These are phyloP conservation scores for Trachemys scripta DNA, from an alignment of 2,113 vertebrate genomes.

Conservation along the genomic window DNA sequence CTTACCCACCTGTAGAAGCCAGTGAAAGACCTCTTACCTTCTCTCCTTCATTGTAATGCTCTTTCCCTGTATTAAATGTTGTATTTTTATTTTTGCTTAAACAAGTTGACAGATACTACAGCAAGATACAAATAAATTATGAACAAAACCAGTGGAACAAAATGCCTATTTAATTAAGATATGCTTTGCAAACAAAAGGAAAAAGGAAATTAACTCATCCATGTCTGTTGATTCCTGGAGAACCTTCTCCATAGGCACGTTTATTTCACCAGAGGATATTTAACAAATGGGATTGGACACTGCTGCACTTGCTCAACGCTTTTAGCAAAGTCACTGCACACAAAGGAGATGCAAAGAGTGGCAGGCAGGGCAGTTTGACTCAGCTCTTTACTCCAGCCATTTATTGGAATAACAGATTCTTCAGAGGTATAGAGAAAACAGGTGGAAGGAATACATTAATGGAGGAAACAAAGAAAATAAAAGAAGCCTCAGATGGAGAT, in stretches of 20 bases:
- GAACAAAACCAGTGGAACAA: background rate
- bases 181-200: background rate
- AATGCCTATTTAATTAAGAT: background rate
- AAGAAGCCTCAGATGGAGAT: background rate
- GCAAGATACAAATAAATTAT: conserved; percentile 29
- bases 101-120: background rate
- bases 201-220: background rate
- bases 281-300: background rate
- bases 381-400: background rate
- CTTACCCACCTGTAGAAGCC: background rate
- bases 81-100: background rate
- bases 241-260: background rate
- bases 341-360: background rate
- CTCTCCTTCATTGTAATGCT: background rate
- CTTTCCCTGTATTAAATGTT: conserved; percentile 12
- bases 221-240: background rate
- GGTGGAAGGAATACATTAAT: background rate
- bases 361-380: background rate
- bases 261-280: background rate
- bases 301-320: background rate
- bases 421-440: background rate
- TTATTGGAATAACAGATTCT: background rate
- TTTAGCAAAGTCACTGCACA: background rate
- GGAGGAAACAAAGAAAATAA: background rate
- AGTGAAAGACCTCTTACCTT: background rate